Conservation (phyloP, 2,888 invertebrate genomes). For the Atethmia centrago region DNA sequence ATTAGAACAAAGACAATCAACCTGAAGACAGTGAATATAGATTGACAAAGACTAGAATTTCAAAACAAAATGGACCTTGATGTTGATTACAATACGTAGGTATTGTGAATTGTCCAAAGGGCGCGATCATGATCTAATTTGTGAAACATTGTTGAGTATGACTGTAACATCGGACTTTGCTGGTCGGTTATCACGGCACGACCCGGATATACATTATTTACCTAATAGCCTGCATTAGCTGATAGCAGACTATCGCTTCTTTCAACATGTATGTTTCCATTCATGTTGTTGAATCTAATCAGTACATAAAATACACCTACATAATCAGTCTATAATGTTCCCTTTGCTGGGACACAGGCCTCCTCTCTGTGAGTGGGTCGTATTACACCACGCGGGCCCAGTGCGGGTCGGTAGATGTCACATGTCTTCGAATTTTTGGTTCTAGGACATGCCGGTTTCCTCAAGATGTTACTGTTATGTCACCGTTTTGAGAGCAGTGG, state of each 20-base stretch:
- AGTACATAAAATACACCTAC: no score
- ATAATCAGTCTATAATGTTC: no score
- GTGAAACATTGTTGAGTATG: constrained; percentile 36
- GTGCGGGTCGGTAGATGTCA: no score
- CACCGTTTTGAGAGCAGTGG: no score
- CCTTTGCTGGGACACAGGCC: no score
- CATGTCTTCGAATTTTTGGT: no score
- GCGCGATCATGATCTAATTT: constrained; percentile 68
- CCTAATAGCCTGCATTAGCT: constrained; percentile 32
- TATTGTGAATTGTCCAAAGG: constrained; percentile 67
- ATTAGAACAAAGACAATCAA: constrained; percentile 50
- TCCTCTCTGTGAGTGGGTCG: no score
- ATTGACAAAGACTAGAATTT: constrained; percentile 62
- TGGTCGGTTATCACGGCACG: constrained; percentile 50
- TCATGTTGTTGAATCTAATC: constrained; percentile 22
- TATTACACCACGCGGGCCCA: no score
- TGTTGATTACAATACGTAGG: constrained; percentile 61
- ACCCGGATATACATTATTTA: constrained; percentile 57
- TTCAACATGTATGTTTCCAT: constrained; percentile 31
- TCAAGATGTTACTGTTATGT: no score
- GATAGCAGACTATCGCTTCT: constrained; percentile 45
- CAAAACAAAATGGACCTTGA: constrained; percentile 64
- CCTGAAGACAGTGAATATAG: constrained; percentile 28
- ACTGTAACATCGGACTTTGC: neutral
- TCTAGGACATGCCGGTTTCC: no score